A percentile compares a stretch with the other conserved stretches of the same genome.
phyloP scores from a whole-genome alignment of 2,113 vertebrate genomes.

The Sminthopsis crassicaudata region DNA sequence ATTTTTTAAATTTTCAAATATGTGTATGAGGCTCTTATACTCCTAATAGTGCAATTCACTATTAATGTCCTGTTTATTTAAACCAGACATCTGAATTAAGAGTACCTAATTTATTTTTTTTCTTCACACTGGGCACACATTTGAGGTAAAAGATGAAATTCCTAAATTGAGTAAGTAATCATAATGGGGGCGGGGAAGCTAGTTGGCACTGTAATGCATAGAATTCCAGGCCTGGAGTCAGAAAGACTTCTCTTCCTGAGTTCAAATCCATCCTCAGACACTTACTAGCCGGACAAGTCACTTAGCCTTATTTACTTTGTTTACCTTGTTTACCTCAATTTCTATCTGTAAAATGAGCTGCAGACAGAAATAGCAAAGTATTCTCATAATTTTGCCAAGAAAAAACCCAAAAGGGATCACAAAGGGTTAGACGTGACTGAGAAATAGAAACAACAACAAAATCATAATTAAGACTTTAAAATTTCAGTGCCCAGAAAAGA shows the following conservation, averaged over 20 bases:
- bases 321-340: background rate
- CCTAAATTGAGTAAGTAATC: background rate
- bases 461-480: background rate
- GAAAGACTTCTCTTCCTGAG: background rate
- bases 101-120: slow-evolving; percentile 9
- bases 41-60: slow-evolving; percentile 20
- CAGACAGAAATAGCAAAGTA: background rate
- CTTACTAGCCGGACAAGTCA: background rate
- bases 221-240: background rate
- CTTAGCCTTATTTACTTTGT: background rate
- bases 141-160: slow-evolving; percentile 49
- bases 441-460: background rate
- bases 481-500: background rate
- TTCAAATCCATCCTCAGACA: background rate
- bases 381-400: background rate
- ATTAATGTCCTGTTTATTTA: slow-evolving; percentile 47
- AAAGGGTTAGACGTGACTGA: background rate
- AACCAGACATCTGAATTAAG: slow-evolving; percentile 52
- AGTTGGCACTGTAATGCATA: background rate
- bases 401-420: background rate
- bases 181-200: slow-evolving; percentile 2
- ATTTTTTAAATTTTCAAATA: slow-evolving; percentile 29
- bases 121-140: background rate
- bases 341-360: background rate
- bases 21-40: slow-evolving; percentile 30